These are phyloP conservation scores for Panopea generosa DNA, from an alignment of 2,888 invertebrate genomes.

Conservation along the genomic window DNA sequence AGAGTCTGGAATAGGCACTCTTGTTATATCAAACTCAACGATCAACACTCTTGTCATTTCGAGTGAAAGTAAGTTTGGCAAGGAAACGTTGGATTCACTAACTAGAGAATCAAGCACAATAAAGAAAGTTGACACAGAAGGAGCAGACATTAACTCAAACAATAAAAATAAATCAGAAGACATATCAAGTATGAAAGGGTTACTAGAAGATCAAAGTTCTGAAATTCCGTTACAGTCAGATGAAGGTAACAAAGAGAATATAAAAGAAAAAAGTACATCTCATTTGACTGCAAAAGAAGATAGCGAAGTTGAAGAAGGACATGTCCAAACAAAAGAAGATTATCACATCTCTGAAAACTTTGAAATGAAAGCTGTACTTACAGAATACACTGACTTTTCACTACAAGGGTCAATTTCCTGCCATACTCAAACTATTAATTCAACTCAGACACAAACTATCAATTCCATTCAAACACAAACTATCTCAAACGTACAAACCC, in stretches of 20 bases:
- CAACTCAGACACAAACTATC: constrained; percentile 39
- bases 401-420: neutral
- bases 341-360: no score
- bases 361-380: no score
- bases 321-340: neutral
- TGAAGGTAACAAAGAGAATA: no score
- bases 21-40: constrained; percentile 56
- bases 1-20: constrained; percentile 27
- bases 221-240: no score
- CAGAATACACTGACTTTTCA: no score
- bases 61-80: constrained; percentile 24
- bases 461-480: constrained; percentile 44
- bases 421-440: constrained; percentile 34
- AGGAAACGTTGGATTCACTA: neutral
- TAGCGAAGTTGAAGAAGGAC: neutral
- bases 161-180: neutral
- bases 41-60: constrained; percentile 58
- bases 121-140: no score
- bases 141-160: neutral
- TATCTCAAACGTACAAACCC: constrained; percentile 40
- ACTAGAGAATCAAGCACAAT: neutral
- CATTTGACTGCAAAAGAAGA: neutral
- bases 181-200: neutral
- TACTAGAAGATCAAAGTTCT: no score
- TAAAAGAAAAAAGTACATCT: no score